Conservation (phyloP, 2,888 invertebrate species). For the Lasioglossum morio region DNA sequence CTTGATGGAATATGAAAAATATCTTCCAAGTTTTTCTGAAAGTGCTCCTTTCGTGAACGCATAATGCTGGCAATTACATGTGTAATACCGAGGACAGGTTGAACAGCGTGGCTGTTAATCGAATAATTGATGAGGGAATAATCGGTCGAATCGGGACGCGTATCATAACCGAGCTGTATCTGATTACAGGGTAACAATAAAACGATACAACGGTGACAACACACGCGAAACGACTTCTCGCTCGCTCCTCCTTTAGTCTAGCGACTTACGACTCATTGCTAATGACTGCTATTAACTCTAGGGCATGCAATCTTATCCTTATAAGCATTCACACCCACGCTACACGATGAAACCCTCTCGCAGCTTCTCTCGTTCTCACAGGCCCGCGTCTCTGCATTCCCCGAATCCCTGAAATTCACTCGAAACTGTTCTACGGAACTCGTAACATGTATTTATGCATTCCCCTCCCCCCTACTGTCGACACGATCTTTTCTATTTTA, state of each 20-base stretch:
- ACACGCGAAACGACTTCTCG: background rate
- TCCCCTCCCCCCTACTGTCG: background rate
- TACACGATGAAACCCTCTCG: background rate
- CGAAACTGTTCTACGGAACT: background rate
- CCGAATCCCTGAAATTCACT: background rate
- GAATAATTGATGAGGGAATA: background rate
- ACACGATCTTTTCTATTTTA: background rate
- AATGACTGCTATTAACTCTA: slow-evolving; percentile 6
- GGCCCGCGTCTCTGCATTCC: background rate
- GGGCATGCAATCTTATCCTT: background rate
- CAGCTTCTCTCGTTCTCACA: background rate
- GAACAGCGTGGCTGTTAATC: background rate
- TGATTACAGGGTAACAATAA: background rate
- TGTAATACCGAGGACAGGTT: background rate
- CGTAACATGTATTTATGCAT: background rate
- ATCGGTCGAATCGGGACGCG: background rate
- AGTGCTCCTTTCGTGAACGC: background rate
- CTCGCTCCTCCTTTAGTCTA: background rate
- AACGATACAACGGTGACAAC: background rate
- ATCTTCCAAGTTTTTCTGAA: background rate
- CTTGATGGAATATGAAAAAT: background rate
- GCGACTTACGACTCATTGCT: background rate
- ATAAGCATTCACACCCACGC: background rate
- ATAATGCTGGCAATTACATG: background rate
- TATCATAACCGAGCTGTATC: background rate